Percentiles rank a stretch among this genome's conserved stretches.
phyloP scores from a whole-genome alignment of 2,113 vertebrate genomes.

The Apus apus region DNA sequence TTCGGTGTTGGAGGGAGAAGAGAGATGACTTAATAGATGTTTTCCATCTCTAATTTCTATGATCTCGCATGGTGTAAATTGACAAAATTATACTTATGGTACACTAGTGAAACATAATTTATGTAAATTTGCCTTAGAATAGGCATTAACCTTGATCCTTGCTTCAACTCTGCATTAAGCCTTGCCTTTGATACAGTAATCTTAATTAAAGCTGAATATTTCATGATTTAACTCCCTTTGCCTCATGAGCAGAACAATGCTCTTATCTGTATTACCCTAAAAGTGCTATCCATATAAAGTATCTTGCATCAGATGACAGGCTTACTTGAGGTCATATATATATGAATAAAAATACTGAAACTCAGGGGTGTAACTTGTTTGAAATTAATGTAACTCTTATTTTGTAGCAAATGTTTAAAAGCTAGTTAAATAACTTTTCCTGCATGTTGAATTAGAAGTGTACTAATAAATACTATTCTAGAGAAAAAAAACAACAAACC shows the following conservation, averaged over 20 bases:
- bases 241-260: not conserved
- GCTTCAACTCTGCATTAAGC: conserved; percentile 58
- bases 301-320: not conserved
- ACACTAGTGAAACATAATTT: conserved; percentile 49
- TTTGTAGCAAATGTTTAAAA: not conserved
- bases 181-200: conserved; percentile 71
- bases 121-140: conserved; percentile 68
- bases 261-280: conserved; percentile 31
- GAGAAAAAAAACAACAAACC: not conserved
- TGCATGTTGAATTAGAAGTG: not conserved
- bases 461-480: not conserved
- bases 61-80: conserved; percentile 25
- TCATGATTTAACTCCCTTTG: conserved; percentile 61
- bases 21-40: conserved; percentile 1
- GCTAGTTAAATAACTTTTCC: not conserved
- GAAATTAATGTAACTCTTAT: not conserved
- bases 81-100: conserved; percentile 36
- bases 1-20: not conserved
- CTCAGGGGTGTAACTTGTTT: not conserved
- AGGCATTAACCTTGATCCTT: conserved; percentile 66
- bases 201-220: conserved; percentile 71
- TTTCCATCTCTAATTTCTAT: conserved; percentile 28
- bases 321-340: conserved; percentile 20
- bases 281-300: not conserved
- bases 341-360: not conserved